These are phyloP conservation scores for Falco cherrug DNA, from an alignment of 2,797 vertebrate genomes.

Conservation along the genomic window DNA sequence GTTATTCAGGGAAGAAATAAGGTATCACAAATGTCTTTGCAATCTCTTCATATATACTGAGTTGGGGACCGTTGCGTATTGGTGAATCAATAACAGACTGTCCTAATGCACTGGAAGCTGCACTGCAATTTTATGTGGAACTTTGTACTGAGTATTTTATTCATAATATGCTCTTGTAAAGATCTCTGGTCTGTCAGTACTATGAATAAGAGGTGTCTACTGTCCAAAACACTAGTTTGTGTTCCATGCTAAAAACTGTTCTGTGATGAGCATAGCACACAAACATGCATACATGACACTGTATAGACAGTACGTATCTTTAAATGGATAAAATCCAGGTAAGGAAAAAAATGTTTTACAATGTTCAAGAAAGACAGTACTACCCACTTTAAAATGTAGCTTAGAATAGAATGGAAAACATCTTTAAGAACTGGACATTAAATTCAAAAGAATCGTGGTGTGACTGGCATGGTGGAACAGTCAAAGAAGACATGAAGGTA, in stretches of 20 bases:
- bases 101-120: not conserved
- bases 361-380: not conserved
- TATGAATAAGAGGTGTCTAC: not conserved
- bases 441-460: not conserved
- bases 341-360: not conserved
- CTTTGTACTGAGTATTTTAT: conserved; percentile 25
- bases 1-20: not conserved
- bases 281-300: accelerated
- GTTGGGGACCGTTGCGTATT: not conserved
- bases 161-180: not conserved
- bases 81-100: not conserved
- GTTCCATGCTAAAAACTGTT: not conserved
- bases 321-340: not conserved
- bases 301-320: not conserved
- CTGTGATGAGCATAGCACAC: accelerated
- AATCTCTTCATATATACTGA: not conserved
- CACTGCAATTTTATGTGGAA: not conserved
- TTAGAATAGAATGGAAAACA: not conserved
- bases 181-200: not conserved
- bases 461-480: not conserved
- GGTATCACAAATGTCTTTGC: not conserved
- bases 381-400: not conserved
- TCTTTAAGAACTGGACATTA: not conserved
- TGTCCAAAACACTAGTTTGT: not conserved
- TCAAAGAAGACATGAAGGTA: not conserved